These are phyloP conservation scores for Drosophila nigromelanica DNA, from an alignment of 1,140 invertebrate genomes.

Conservation along the genomic window DNA sequence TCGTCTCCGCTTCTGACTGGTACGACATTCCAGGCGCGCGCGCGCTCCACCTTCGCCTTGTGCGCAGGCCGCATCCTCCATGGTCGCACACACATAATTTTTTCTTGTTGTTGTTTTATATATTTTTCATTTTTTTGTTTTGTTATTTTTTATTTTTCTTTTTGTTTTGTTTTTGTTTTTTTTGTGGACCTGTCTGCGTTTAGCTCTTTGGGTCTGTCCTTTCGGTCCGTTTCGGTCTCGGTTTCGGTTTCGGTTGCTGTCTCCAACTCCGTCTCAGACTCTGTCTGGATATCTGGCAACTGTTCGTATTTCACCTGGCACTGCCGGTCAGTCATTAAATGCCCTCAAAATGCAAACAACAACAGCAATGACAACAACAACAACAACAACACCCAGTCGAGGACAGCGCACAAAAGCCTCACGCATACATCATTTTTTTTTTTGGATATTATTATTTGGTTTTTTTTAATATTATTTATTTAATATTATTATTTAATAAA, in stretches of 20 bases:
- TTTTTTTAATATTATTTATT: too few relatives aligned
- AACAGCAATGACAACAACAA: conserved; percentile 19
- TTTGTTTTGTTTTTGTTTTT: conserved; percentile 23
- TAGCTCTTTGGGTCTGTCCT: conserved; percentile 52
- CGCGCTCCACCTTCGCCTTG: conserved; percentile 60
- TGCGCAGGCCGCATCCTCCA: conserved; percentile 59
- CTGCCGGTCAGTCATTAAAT: conserved; percentile 70
- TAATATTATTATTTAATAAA: background rate
- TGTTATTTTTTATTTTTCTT: conserved; percentile 33
- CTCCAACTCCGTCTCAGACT: conserved; percentile 12
- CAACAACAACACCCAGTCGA: conserved; percentile 35
- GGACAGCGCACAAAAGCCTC: conserved; percentile 38
- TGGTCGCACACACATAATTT: conserved; percentile 65
- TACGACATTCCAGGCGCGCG: conserved; percentile 73
- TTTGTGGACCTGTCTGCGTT: conserved; percentile 61
- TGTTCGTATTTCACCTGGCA: conserved; percentile 79
- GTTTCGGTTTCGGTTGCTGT: conserved; percentile 31
- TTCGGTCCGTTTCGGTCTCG: conserved; percentile 48
- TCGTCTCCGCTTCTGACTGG: conserved; percentile 38
- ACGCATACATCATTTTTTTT: conserved; percentile 20
- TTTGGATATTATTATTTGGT: too few relatives aligned
- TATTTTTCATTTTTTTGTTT: conserved; percentile 21
- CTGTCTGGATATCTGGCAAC: conserved; percentile 46
- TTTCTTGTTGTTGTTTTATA: conserved; percentile 29
- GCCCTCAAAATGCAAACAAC: conserved; percentile 59